Evolutionary conservation across 2,888 invertebrate genomes (phyloP).

Genomic region (Mamestra brassicae): DNA sequence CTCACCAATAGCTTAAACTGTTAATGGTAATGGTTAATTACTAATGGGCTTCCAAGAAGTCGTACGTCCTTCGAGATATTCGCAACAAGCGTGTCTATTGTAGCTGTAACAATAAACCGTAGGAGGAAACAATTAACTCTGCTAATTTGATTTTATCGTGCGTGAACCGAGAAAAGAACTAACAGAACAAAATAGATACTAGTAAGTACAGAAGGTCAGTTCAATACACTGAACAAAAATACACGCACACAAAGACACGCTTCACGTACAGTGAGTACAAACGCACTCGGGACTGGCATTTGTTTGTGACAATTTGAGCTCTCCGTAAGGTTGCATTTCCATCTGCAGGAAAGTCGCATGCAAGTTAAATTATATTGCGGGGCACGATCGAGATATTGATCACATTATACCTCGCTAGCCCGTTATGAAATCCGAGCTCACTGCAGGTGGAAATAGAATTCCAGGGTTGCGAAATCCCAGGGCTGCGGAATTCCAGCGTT

Average conservation of each 20-base stretch:
- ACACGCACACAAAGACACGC: not conserved
- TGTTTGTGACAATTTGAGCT: not conserved
- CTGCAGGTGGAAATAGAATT: too few relatives aligned
- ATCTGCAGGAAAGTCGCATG: too few relatives aligned
- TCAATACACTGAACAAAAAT: not conserved
- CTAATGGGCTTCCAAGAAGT: slow-evolving; percentile 15
- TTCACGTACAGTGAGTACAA: not conserved
- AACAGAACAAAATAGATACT: slow-evolving; percentile 11
- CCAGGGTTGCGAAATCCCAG: too few relatives aligned
- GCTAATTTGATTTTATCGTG: slow-evolving; percentile 65
- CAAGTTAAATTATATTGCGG: too few relatives aligned
- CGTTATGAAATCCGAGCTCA: too few relatives aligned
- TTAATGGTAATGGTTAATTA: too few relatives aligned
- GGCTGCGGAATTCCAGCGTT: too few relatives aligned
- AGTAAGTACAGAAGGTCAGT: slow-evolving; percentile 7
- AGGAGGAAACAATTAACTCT: slow-evolving; percentile 60
- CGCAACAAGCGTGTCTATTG: slow-evolving; percentile 28
- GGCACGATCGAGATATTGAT: too few relatives aligned
- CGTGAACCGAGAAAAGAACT: slow-evolving; percentile 49
- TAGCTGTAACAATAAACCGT: slow-evolving; percentile 41
- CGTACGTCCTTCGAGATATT: slow-evolving; percentile 14
- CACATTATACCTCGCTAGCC: too few relatives aligned
- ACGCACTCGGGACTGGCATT: too few relatives aligned
- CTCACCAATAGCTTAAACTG: not conserved
- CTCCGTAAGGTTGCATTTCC: not conserved